Base-by-base conservation (phyloP, 2,113 vertebrate species). In the Fulmarus glacialis region DNA sequence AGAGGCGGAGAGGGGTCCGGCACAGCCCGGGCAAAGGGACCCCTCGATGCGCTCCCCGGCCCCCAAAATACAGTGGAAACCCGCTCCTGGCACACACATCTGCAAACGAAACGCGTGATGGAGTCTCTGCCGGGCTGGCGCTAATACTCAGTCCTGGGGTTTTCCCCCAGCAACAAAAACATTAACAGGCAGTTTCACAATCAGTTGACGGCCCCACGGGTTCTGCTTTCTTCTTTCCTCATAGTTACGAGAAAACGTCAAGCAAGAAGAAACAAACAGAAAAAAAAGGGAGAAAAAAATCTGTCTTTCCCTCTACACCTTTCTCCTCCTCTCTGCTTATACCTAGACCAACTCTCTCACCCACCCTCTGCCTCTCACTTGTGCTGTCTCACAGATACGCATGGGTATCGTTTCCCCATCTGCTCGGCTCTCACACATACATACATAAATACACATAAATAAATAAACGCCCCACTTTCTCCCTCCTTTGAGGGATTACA, bases 121-220 rank as follows among this genome's bases (percentile, higher is more conserved):
- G 29, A 4, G 18, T 27, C 27, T 11, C 26, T 20, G 38, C 21
- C 6, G 6, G 47, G 30, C 4, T 40, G 58, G 17, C 63, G 2
- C 47, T 27, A 9, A 8, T 3, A 1, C 13, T 24, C n/a, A 0
- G n/a, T 8, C 4, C 5, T 4, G 24, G 23, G 32, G 30, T 4
- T 22, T 15, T 19, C 22, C 6, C 16, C 21, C 56, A 5, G 38
- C 56, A 60, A 24, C 14, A 82, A 50, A 70, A 15, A 0, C 20
- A 29, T 26, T 77, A 20, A 12, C 17, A 26, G 36, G 34, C 48
- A 23, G 38, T 53, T 73, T 62, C 52, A 22, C 24, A 36, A 4
- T 8, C 42, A 8, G 30, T 13, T 42, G 74, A 9, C 21, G 40
- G 34, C 55, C 64, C 82, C 24, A 4, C n/a, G 22, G 66, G 23